Base-by-base conservation (phyloP, 2,797 vertebrate species). In the Buceros bicornis region DNA sequence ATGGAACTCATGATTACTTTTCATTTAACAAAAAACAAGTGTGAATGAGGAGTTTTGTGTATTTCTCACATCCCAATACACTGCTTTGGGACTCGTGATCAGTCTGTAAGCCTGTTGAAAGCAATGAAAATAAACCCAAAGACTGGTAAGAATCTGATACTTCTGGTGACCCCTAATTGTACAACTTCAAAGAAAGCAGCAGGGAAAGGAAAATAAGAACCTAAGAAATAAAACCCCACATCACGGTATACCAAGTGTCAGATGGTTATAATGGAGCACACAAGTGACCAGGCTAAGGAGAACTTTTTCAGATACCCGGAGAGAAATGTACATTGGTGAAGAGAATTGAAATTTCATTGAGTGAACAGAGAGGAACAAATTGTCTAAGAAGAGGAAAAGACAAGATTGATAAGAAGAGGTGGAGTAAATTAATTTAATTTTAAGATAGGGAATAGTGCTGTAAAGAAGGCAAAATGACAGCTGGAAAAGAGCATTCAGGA, bases 1-100 rank as follows among this genome's bases (percentile, higher is more conserved):
- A 81, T 78, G 61, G 56, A 81, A 72, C 40, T 90, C 82, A 67
- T 85, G 87, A 89, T 96, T 95, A 95, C 82, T 97, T 91, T 92
- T 84, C 71, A 73, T 94, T 94, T 95, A 95, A 92, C 71, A 81
- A 90, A 96, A 88, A 3, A 3, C 33, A 94, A 96, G 91, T 71
- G 53, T 92, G 93, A 92, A 96, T 92, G 67, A 94, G 81, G 81
- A 90, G 53, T 82, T 95, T 62, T 42, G 54, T 87, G 61, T 79
- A 85, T 83, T 96, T 93, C 58, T 28, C 45, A 24, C 62, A 81
- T 73, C 65, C 90, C 87, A 66, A 20, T 67, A 85, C 67, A 54
- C 65, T 87, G 67, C 71, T 90, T 54, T 67, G 76, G 67, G 82
- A 85, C 37, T 82, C 56, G 81, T 91, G 80, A 92, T 88, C 54